phyloP scores from a whole-genome alignment of 2,797 vertebrate species.

The Platyrinchus mystaceus region DNA sequence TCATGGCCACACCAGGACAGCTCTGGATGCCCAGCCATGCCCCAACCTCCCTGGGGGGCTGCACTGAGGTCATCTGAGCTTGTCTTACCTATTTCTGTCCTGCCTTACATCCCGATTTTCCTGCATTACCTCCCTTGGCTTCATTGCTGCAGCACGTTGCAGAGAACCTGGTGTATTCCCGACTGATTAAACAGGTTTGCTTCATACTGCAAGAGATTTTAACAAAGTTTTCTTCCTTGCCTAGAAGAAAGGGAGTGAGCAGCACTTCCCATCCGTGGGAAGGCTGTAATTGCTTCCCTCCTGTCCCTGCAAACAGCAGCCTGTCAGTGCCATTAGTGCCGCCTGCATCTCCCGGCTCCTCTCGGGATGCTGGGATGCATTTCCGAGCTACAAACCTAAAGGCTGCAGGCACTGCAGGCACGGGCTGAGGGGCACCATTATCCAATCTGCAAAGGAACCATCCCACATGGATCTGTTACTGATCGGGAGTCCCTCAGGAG shows the following conservation, averaged over 20 bases:
- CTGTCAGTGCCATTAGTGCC: background rate
- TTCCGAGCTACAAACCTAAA: background rate
- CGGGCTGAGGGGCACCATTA: background rate
- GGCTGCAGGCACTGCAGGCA: background rate
- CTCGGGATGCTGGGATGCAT: background rate
- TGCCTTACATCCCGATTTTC: background rate
- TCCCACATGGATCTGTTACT: background rate
- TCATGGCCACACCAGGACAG: fast-evolving
- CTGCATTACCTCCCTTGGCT: fast-evolving
- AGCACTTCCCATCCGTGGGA: background rate
- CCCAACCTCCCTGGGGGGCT: fast-evolving
- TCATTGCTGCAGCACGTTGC: fast-evolving
- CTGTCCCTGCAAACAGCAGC: background rate
- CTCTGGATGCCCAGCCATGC: background rate
- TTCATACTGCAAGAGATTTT: background rate
- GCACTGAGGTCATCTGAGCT: background rate
- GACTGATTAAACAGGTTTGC: background rate
- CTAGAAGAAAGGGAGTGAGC: background rate
- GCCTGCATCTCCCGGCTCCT: fast-evolving
- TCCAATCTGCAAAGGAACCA: background rate
- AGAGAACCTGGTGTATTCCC: too few relatives aligned
- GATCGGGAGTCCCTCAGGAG: background rate
- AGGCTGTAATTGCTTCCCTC: background rate
- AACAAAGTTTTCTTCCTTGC: background rate
- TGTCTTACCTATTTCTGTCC: background rate